Evolutionary conservation across 2,888 invertebrate genomes (phyloP), one percentile per base, ranked within the genome.

Genomic region (Phymatocera aterrima): DNA sequence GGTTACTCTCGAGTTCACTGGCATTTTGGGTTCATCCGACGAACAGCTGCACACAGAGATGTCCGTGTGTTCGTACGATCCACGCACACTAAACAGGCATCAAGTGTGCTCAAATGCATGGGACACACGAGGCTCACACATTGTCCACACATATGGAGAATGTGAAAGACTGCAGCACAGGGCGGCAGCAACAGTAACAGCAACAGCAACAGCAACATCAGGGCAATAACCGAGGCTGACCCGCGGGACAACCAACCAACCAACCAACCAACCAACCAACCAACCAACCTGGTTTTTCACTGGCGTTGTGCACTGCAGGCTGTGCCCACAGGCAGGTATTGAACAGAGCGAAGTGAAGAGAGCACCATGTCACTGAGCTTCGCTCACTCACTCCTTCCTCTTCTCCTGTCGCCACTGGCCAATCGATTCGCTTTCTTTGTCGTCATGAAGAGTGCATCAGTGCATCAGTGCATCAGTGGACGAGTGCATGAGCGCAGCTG

Each of bases 171-270:
- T 18, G 61, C 31, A 10, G 31, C 12, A 60, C 68, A 68, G 68
- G 21, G 46, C 21, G 68, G 68, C 68, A 57, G 57, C 48, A 48
- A 10, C 8, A 51, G 51, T 28, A 57, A n/a, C n/a, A n/a, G n/a
- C n/a, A n/a, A n/a, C n/a, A n/a, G n/a, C n/a, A n/a, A n/a, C n/a
- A n/a, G 15, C 28, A 64, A 79, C 80, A 65, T 79, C 82, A 82
- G 87, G 85, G 87, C 88, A 88, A 88, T 87, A 88, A 88, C 88
- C 88, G 86, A 83, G 65, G 86, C 84, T 88, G 88, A 88, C 88
- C 88, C 87, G 85, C 80, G 81, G 82, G 82, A 83, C 84, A 37
- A n/a, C n/a, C n/a, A n/a, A n/a, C n/a, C n/a, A n/a, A n/a, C n/a
- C n/a, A n/a, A n/a, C n/a, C n/a, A n/a, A n/a, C n/a, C n/a, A n/a